phyloP scores from a whole-genome alignment of 1,140 invertebrate genomes.

The Eumeta japonica region DNA sequence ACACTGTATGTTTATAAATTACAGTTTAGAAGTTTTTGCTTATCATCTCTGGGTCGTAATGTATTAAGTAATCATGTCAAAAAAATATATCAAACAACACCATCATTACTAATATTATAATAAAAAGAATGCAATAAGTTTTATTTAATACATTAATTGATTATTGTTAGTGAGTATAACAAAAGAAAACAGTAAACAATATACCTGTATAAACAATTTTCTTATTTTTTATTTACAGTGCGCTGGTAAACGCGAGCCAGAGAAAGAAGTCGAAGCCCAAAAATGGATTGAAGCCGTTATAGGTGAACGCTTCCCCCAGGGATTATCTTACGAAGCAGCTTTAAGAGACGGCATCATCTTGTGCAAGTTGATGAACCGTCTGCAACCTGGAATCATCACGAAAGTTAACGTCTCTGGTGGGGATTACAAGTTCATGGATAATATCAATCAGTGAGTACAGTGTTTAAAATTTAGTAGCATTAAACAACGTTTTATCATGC shows the following conservation, averaged over 20 bases:
- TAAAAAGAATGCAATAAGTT: too few species aligned
- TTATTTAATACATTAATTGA: too few species aligned
- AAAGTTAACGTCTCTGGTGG: conserved; percentile 85
- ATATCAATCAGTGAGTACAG: conserved; percentile 77
- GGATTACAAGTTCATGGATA: conserved; percentile 94
- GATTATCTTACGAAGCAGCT: conserved; percentile 71
- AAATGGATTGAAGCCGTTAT: conserved; percentile 86
- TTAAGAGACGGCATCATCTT: conserved; percentile 80
- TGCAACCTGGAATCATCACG: conserved; percentile 79
- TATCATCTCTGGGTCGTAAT: too few species aligned
- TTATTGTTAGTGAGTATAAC: too few species aligned
- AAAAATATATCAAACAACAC: too few species aligned
- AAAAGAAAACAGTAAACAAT: too few species aligned
- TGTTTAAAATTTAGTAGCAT: background rate
- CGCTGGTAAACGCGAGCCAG: conserved; percentile 78
- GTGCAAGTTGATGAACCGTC: conserved; percentile 83
- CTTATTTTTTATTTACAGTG: conserved; percentile 61
- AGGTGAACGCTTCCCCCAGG: conserved; percentile 74
- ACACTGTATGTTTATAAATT: too few species aligned
- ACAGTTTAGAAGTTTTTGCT: too few species aligned
- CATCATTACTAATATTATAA: too few species aligned
- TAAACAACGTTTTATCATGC: background rate
- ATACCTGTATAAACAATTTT: too few species aligned
- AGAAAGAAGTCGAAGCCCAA: conserved; percentile 80
- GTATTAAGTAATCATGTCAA: too few species aligned